Conservation (phyloP, 2,888 invertebrate species). For the Torymus auratus region DNA sequence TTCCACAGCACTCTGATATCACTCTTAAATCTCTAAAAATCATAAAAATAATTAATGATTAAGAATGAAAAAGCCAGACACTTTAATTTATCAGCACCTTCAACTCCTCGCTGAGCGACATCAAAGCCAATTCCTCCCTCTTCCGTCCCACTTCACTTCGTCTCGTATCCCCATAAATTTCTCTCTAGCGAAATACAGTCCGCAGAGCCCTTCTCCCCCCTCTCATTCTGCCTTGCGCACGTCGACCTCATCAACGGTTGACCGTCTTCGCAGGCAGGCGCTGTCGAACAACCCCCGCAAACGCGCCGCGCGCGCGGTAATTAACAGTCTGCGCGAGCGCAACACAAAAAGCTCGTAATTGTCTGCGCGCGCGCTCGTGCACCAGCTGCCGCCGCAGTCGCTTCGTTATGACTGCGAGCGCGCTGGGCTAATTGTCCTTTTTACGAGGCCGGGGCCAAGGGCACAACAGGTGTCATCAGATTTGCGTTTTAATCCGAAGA, state of each 20-base stretch:
- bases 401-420: constrained; percentile 15
- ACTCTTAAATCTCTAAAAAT: too few relatives aligned
- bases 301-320: constrained; percentile 5
- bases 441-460: constrained; percentile 10
- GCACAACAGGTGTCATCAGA: constrained; percentile 53
- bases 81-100: too few relatives aligned
- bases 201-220: background rate
- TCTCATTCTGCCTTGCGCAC: background rate
- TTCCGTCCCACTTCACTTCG: too few relatives aligned
- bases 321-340: constrained; percentile 31
- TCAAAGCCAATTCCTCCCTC: too few relatives aligned
- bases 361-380: constrained; percentile 2
- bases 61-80: too few relatives aligned
- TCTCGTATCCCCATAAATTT: too few relatives aligned
- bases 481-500: constrained; percentile 38
- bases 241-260: constrained; percentile 17
- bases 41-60: too few relatives aligned
- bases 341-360: constrained; percentile 47
- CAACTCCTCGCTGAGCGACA: too few relatives aligned
- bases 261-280: constrained; percentile 10
- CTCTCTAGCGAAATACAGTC: too few relatives aligned
- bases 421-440: constrained; percentile 40
- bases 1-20: too few relatives aligned
- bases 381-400: too few relatives aligned
- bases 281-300: constrained; percentile 35